These are phyloP conservation scores for Sitophilus oryzae DNA, from an alignment of 1,140 invertebrate species.

Conservation along the genomic window DNA sequence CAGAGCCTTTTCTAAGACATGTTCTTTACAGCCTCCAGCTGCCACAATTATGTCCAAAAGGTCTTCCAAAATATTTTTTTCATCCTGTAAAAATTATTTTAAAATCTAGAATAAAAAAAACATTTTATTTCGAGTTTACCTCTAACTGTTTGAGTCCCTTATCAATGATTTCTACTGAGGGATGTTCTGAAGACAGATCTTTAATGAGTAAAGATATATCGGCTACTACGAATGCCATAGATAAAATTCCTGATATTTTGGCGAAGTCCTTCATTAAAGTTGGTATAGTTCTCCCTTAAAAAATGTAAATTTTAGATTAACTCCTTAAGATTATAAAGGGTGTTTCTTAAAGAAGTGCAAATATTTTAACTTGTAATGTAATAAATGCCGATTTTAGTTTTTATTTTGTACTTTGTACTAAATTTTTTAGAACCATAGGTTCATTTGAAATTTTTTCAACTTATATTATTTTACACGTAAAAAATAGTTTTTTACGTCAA, in stretches of 20 bases:
- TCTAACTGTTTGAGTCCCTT: slow-evolving; percentile 18
- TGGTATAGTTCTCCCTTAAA: slow-evolving; percentile 13
- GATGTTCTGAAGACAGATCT: slow-evolving; percentile 25
- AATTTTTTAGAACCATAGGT: too few species aligned
- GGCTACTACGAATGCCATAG: slow-evolving; percentile 24
- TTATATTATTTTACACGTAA: too few species aligned
- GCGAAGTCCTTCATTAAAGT: slow-evolving; percentile 16
- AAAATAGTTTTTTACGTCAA: too few species aligned
- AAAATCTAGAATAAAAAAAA: too few species aligned
- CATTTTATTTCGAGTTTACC: slow-evolving; percentile 6
- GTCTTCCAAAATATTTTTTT: slow-evolving; percentile 17
- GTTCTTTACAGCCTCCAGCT: slow-evolving; percentile 6
- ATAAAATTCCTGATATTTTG: slow-evolving; percentile 20
- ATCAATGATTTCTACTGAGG: slow-evolving; percentile 19
- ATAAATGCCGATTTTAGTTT: too few species aligned
- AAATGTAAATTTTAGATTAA: background rate
- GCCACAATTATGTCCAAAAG: slow-evolving; percentile 14
- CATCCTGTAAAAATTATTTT: slow-evolving; percentile 16
- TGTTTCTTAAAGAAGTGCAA: too few species aligned
- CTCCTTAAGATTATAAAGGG: background rate
- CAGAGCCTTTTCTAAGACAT: slow-evolving; percentile 17
- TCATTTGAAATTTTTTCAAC: too few species aligned
- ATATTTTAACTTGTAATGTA: too few species aligned
- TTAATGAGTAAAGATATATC: slow-evolving; percentile 24
- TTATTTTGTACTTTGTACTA: too few species aligned